These are phyloP conservation scores for Pachyseris speciosa DNA, from an alignment of 64 coral and sea anemone species.

Conservation along the genomic window DNA sequence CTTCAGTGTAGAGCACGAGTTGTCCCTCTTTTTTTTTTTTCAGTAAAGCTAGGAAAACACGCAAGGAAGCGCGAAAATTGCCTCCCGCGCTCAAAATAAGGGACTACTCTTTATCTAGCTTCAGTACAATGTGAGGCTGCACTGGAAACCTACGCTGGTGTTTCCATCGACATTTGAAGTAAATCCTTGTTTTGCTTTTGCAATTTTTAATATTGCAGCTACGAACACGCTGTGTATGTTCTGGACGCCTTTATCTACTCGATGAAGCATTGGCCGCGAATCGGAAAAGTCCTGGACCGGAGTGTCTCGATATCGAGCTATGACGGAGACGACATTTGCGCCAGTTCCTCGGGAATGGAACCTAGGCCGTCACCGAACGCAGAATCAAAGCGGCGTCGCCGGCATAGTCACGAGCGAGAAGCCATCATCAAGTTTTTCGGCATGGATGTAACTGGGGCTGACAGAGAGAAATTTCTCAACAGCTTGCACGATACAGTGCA, in stretches of 20 bases:
- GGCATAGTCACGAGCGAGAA: constrained; percentile 58
- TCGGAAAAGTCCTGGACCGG: constrained; percentile 25
- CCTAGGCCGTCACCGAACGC: background rate
- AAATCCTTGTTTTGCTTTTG: too few relatives aligned
- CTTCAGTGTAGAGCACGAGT: too few relatives aligned
- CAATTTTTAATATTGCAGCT: too few relatives aligned
- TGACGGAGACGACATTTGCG: constrained; percentile 50
- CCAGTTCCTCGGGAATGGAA: background rate
- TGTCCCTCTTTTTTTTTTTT: too few relatives aligned
- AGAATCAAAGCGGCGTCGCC: constrained; percentile 37
- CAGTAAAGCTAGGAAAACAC: too few relatives aligned
- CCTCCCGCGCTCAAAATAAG: too few relatives aligned
- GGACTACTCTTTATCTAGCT: too few relatives aligned
- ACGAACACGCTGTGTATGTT: constrained; percentile 89
- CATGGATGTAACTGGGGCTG: constrained; percentile 69
- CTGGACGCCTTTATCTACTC: constrained; percentile 87
- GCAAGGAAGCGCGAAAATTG: too few relatives aligned
- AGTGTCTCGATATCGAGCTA: constrained; percentile 50
- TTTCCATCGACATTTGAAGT: too few relatives aligned
- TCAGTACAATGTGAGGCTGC: too few relatives aligned
- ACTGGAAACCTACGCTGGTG: too few relatives aligned
- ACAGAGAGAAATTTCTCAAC: constrained; percentile 80
- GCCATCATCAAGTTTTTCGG: constrained; percentile 69
- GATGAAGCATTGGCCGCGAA: constrained; percentile 69
- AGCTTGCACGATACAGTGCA: constrained; percentile 76